Evolutionary conservation across 2,888 invertebrate species (phyloP).

Genomic region (Mimachlamys varia): DNA sequence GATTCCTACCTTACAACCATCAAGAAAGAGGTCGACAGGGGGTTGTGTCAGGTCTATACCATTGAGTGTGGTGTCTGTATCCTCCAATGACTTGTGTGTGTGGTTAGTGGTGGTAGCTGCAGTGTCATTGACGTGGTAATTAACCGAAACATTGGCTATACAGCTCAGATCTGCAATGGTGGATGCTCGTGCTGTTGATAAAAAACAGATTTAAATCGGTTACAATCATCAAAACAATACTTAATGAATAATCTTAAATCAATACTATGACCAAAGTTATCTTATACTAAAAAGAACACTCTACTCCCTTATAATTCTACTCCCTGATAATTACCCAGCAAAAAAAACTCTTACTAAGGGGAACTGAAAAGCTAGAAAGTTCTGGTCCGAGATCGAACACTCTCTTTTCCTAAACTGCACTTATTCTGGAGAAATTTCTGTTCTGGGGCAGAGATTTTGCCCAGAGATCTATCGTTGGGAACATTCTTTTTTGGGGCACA

Average conservation of each 20-base stretch:
- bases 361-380: too few species aligned
- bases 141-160: slow-evolving; percentile 66
- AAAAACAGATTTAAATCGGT: too few species aligned
- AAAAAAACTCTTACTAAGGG: too few species aligned
- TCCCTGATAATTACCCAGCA: too few species aligned
- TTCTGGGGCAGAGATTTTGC: too few species aligned
- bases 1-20: slow-evolving; percentile 90
- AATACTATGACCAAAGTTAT: neutral
- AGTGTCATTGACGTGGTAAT: slow-evolving; percentile 73
- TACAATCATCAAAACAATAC: slow-evolving; percentile 19
- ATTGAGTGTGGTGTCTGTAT: slow-evolving; percentile 60
- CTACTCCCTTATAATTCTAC: too few species aligned
- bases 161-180: slow-evolving; percentile 53
- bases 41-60: slow-evolving; percentile 87
- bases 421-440: too few species aligned
- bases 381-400: too few species aligned
- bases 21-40: slow-evolving; percentile 91
- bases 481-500: too few species aligned
- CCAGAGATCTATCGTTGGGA: too few species aligned
- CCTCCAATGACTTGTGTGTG: slow-evolving; percentile 38
- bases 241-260: slow-evolving; percentile 40
- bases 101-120: slow-evolving; percentile 47
- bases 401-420: too few species aligned
- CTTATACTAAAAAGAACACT: neutral
- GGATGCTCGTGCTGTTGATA: slow-evolving; percentile 54